Percentiles rank a stretch among this genome's conserved stretches.
phyloP scores from a whole-genome alignment of 2,888 invertebrate species.

The Pandemis corylana region DNA sequence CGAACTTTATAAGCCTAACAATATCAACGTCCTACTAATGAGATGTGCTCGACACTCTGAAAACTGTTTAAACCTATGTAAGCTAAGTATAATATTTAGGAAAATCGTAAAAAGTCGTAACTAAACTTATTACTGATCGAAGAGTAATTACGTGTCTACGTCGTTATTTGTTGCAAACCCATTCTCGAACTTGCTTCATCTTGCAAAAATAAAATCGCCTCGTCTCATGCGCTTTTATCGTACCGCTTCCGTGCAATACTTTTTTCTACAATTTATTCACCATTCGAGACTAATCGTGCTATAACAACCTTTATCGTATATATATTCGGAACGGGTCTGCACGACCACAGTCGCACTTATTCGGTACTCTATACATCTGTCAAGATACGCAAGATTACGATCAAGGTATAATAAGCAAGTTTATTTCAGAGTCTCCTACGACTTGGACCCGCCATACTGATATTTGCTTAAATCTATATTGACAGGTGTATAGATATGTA shows the following conservation, averaged over 20 bases:
- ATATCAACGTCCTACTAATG: constrained; percentile 52
- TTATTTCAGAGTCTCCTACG: constrained; percentile 12
- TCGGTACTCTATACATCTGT: constrained; percentile 39
- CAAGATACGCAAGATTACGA: constrained; percentile 27
- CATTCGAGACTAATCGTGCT: constrained; percentile 39
- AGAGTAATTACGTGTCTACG: constrained; percentile 61
- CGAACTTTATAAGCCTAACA: constrained; percentile 29
- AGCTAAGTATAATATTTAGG: constrained; percentile 69
- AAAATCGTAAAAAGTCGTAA: constrained; percentile 68
- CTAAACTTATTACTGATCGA: constrained; percentile 70
- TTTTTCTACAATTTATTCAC: neutral
- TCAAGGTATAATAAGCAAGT: constrained; percentile 13
- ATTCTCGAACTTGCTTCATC: constrained; percentile 54
- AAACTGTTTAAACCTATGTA: constrained; percentile 71
- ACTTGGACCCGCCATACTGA: constrained; percentile 34
- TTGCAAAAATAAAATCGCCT: constrained; percentile 59
- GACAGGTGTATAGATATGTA: constrained; percentile 41
- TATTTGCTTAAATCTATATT: constrained; percentile 38
- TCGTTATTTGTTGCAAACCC: constrained; percentile 51
- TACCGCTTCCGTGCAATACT: constrained; percentile 38
- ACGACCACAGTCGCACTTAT: constrained; percentile 21
- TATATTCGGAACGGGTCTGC: constrained; percentile 34
- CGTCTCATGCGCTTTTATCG: constrained; percentile 42
- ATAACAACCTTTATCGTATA: constrained; percentile 16
- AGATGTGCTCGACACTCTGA: constrained; percentile 62